Evolutionary conservation across 2,888 invertebrate species (phyloP).

Genomic region (Himalopsyche kuldschensis): DNA sequence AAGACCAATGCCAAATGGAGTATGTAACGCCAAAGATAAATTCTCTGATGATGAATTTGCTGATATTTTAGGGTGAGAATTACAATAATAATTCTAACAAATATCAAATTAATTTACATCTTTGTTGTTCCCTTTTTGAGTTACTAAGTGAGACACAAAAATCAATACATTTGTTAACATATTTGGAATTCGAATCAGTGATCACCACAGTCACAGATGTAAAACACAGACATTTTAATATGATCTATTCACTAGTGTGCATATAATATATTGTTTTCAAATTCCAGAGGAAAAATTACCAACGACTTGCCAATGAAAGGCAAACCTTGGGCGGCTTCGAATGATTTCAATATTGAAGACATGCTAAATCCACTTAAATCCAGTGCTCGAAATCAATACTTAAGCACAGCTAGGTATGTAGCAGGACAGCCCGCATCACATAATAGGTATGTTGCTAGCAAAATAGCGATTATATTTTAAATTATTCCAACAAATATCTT

Average conservation of each 20-base stretch:
- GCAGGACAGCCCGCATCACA: conserved; percentile 54
- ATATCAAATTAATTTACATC: no score
- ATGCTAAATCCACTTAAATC: conserved; percentile 49
- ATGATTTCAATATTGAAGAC: conserved; percentile 53
- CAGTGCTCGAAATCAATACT: conserved; percentile 67
- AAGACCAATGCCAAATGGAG: conserved; percentile 7
- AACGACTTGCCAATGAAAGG: conserved; percentile 50
- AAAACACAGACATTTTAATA: no score
- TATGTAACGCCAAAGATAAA: conserved; percentile 22
- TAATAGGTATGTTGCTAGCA: conserved; percentile 10
- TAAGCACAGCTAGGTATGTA: conserved; percentile 69
- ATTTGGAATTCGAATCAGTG: no score
- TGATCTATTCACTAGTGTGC: no score
- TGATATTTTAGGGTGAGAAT: conserved; percentile 70
- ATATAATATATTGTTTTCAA: no score
- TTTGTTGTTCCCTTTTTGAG: no score
- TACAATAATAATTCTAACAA: conserved; percentile 17
- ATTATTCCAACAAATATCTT: no score
- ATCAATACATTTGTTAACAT: no score
- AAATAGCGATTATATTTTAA: no score
- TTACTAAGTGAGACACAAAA: no score
- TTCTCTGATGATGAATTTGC: conserved; percentile 66
- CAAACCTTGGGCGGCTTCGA: conserved; percentile 51
- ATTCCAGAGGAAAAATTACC: conserved; percentile 40
- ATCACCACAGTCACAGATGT: no score